These are phyloP conservation scores for Mycalesis mineus DNA, from an alignment of 2,888 invertebrate species.

Conservation along the genomic window DNA sequence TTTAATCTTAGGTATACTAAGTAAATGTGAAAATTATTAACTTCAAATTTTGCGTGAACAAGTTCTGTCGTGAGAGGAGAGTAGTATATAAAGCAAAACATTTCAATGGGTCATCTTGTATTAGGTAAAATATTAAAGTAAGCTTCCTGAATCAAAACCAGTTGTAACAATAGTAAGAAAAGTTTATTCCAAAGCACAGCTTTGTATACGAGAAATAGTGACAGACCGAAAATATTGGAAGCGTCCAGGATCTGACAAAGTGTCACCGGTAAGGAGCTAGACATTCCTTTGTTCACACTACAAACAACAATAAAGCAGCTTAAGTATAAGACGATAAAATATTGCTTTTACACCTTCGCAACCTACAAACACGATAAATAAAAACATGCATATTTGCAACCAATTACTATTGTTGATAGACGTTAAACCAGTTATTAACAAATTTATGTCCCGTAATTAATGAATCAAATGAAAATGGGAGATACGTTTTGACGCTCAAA, in stretches of 20 bases:
- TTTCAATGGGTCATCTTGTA: too few relatives aligned
- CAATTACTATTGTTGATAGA: too few relatives aligned
- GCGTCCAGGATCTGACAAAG: slow-evolving; percentile 11
- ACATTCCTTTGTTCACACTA: slow-evolving; percentile 9
- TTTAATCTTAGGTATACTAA: not conserved
- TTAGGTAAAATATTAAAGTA: not conserved
- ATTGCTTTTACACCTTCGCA: not conserved
- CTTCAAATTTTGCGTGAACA: too few relatives aligned
- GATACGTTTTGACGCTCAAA: too few relatives aligned
- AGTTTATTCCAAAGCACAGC: slow-evolving; percentile 7
- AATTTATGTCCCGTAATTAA: too few relatives aligned
- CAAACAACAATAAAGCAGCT: slow-evolving; percentile 2
- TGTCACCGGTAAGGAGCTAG: slow-evolving; percentile 12
- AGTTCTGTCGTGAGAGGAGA: too few relatives aligned
- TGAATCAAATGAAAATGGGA: too few relatives aligned
- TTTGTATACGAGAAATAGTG: slow-evolving; percentile 7
- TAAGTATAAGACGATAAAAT: not conserved
- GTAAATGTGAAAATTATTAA: too few relatives aligned
- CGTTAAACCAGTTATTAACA: too few relatives aligned
- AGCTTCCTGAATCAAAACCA: not conserved
- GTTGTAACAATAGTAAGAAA: not conserved
- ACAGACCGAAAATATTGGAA: slow-evolving; percentile 7
- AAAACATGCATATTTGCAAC: not conserved
- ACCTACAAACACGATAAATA: not conserved
- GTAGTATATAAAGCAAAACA: too few relatives aligned